Base-by-base conservation (phyloP, 2,888 invertebrate genomes). In the Drosophila picticornis region DNA sequence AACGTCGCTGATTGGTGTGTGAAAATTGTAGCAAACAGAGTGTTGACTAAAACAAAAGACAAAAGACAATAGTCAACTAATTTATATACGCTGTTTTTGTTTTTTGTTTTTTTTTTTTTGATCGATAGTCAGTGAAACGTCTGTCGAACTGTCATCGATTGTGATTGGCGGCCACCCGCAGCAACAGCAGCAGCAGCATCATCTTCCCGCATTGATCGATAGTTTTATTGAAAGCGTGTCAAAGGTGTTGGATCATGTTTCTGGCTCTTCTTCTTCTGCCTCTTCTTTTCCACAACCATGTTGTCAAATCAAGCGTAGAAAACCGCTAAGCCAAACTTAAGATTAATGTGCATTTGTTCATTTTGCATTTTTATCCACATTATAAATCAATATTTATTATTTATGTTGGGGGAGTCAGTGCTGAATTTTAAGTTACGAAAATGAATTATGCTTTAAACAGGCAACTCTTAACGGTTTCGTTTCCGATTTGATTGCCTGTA, bases 1-100 rank as follows among this genome's bases (percentile, higher is more conserved):
- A 59, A 70, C 81, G 72, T 72, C 61, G 89, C 90, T 84, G 84
- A 84, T 84, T 84, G 84, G 89, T 84, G 84, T 89, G 89, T 89
- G 84, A 87, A 84, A 84, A 84, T 89, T 81, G 80, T 75, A 64
- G 68, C 81, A 78, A 51, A 73, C 48, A 53, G 22, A 53, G 32
- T 22, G 19, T 29, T 64, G 38, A 29, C 25, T 9, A 36, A 48
- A 57, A 40, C 38, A 7, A 25, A 22, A 46, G 5, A 52, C 48
- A 71, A 65, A 25, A 48, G 13, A 57, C 50, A 71, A 65, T 55
- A 58, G 36, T n/a, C 38, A 60, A 32, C 66, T 62, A 64, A 80
- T 78, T 81, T 78, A 70, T 68, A 78, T 79, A 60, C 36, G 66
- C 61, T 67, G 64, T 4, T 40, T 27, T 25, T n/a, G n/a, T n/a